Evolutionary conservation across 2,888 invertebrate genomes (phyloP).

Genomic region (Pseudococcus jackbeardsleyi): DNA sequence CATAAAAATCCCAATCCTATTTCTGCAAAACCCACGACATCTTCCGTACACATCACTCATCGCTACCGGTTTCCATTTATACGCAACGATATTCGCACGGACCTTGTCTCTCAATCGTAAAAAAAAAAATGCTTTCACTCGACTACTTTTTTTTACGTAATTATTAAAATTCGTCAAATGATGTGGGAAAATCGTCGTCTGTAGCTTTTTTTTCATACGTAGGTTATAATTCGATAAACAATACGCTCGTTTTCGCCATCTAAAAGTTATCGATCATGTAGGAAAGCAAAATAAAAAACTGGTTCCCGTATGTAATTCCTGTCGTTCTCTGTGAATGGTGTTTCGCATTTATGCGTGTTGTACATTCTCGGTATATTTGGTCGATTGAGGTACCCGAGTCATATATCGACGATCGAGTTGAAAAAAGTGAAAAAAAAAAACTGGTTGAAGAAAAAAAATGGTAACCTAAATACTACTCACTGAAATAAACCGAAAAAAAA

Average conservation of each 20-base stretch:
- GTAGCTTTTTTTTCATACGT: neutral
- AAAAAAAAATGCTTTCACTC: conserved; percentile 47
- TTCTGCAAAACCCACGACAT: neutral
- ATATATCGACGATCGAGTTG: neutral
- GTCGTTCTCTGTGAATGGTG: conserved; percentile 42
- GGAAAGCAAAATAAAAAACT: conserved; percentile 42
- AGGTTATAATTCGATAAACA: neutral
- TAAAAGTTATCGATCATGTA: conserved; percentile 45
- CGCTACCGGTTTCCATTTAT: neutral
- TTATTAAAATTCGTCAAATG: conserved; percentile 45
- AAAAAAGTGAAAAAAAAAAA: conserved; percentile 45
- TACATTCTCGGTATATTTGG: neutral
- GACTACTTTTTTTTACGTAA: conserved; percentile 47
- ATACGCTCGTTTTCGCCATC: conserved; percentile 46
- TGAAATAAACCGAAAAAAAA: neutral
- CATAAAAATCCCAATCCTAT: neutral
- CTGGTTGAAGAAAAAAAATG: conserved; percentile 51
- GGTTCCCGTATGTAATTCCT: conserved; percentile 45
- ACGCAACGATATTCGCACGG: conserved; percentile 17
- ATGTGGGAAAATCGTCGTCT: conserved; percentile 43
- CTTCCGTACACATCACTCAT: conserved; percentile 20
- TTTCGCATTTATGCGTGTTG: conserved; percentile 26
- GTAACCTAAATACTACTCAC: conserved; percentile 26
- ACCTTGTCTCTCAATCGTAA: neutral
- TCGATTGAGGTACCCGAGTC: neutral